phyloP scores from a whole-genome alignment of 1,140 invertebrate genomes.

The Formica selysi region DNA sequence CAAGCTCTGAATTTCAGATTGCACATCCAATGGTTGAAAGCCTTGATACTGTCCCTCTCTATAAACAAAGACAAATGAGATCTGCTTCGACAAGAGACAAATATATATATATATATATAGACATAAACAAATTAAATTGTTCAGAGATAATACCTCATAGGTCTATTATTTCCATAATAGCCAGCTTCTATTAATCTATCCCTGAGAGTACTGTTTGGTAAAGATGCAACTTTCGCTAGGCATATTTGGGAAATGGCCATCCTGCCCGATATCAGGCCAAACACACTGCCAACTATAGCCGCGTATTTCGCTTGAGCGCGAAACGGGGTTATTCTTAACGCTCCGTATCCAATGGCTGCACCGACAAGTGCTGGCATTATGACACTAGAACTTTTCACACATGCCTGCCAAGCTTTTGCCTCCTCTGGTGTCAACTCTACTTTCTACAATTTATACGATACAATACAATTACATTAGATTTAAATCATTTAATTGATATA shows the following conservation, averaged over 20 bases:
- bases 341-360: neutral
- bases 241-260: neutral
- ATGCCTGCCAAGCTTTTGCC: neutral
- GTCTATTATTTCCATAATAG: neutral
- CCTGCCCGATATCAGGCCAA: neutral
- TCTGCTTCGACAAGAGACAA: neutral
- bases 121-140: neutral
- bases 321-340: neutral
- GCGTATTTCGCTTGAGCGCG: neutral
- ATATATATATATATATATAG: too few species aligned
- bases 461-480: neutral
- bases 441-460: neutral
- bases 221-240: neutral
- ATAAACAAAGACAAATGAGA: neutral
- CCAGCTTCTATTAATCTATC: neutral
- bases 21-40: too few species aligned
- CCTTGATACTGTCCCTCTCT: neutral
- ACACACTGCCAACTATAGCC: neutral
- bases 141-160: neutral
- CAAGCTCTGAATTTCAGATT: neutral
- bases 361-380: neutral
- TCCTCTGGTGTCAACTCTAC: conserved; percentile 28
- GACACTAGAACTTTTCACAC: neutral
- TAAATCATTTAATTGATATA: neutral
- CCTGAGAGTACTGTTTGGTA: conserved; percentile 35